A percentile compares a stretch with the other conserved stretches of the same genome.
Evolutionary conservation across 2,888 invertebrate species (phyloP).

Genomic region (Priapulus caudatus): DNA sequence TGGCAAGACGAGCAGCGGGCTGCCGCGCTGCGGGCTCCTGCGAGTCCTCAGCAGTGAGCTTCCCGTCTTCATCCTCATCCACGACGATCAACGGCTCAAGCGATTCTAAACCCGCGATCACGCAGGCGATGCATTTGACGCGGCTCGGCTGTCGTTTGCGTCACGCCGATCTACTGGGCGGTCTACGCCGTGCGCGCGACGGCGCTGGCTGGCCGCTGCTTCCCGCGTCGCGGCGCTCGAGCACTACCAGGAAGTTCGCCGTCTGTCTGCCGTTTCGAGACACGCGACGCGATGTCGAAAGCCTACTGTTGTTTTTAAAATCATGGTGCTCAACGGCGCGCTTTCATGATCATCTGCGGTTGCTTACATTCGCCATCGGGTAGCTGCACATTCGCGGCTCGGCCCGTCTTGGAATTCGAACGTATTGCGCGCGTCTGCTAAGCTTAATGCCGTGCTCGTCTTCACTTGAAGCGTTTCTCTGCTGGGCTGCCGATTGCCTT

Average conservation of each 20-base stretch:
- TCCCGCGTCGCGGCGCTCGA: conserved; percentile 62
- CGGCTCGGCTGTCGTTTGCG: conserved; percentile 73
- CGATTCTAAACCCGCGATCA: too few relatives aligned
- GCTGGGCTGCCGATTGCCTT: conserved; percentile 96
- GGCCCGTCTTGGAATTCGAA: conserved; percentile 89
- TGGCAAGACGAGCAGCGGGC: conserved; percentile 91
- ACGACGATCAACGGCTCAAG: too few relatives aligned
- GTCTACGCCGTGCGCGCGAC: conserved; percentile 62
- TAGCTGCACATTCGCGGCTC: conserved; percentile 94
- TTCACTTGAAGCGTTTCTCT: conserved; percentile 94
- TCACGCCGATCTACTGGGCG: conserved; percentile 51
- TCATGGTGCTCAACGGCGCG: conserved; percentile 82
- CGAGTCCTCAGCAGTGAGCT: conserved; percentile 86
- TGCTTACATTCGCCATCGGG: conserved; percentile 84
- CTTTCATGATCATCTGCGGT: conserved; percentile 34
- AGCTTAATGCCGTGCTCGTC: conserved; percentile 87
- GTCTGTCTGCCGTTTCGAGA: conserved; percentile 73
- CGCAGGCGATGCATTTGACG: conserved; percentile 92
- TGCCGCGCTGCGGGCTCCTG: conserved; percentile 84
- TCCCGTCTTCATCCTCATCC: conserved; percentile 88
- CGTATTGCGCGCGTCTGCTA: conserved; percentile 87
- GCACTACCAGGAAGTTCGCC: conserved; percentile 90
- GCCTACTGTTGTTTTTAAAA: conserved; percentile 74
- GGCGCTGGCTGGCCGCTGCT: conserved; percentile 93
- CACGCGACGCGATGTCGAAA: conserved; percentile 44